Conservation (phyloP, 2,797 vertebrate genomes). For the Monodelphis domestica region DNA sequence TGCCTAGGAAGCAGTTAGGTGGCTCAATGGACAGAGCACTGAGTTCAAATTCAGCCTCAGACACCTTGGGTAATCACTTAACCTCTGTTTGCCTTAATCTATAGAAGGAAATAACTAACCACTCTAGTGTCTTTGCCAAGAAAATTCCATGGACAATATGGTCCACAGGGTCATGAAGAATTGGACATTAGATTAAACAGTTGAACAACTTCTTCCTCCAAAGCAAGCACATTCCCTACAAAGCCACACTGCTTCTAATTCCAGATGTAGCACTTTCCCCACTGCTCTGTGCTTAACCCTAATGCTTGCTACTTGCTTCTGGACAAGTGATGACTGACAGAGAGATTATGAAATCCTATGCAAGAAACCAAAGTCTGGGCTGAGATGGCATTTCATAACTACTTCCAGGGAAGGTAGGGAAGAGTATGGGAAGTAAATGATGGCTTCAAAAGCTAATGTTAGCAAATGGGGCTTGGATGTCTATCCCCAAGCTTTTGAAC, state of each 20-base stretch:
- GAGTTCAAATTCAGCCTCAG: too few relatives aligned
- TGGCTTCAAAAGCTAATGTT: not conserved
- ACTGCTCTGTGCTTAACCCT: not conserved
- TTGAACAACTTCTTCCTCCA: not conserved
- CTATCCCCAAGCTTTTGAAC: not conserved
- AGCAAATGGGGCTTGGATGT: not conserved
- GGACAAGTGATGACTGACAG: not conserved
- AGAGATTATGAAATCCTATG: not conserved
- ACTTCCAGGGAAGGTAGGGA: not conserved
- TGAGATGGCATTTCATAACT: not conserved
- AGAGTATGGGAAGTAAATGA: not conserved
- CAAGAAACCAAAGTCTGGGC: not conserved
- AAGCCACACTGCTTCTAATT: not conserved
- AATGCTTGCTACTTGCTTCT: not conserved
- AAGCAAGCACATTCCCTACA: not conserved
- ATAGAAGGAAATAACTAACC: not conserved
- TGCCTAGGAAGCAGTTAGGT: too few relatives aligned
- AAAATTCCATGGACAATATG: not conserved
- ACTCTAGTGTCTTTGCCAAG: not conserved
- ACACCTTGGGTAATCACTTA: too few relatives aligned
- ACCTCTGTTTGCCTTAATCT: not conserved
- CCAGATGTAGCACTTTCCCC: not conserved
- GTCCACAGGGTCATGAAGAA: not conserved
- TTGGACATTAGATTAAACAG: not conserved
- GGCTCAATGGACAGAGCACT: too few relatives aligned